Conservation (phyloP, 2,888 invertebrate genomes). For the Epinotia ramella region DNA sequence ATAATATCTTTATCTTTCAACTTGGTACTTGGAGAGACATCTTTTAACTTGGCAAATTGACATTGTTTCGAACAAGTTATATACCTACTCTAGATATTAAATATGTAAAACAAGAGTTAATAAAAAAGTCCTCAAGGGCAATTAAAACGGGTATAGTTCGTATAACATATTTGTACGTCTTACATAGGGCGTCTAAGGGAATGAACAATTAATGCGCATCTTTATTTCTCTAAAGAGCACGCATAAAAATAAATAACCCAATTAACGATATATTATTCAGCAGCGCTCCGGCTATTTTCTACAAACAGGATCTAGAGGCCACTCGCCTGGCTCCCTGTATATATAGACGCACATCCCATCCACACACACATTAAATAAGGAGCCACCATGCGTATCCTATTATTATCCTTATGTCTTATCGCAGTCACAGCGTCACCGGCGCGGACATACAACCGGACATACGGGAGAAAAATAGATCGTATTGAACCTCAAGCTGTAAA, state of each 20-base stretch:
- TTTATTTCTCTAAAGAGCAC: background rate
- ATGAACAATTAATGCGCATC: background rate
- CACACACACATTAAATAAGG: slow-evolving; percentile 8
- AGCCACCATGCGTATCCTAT: slow-evolving; percentile 18
- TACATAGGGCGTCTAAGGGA: background rate
- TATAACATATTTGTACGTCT: too few species aligned
- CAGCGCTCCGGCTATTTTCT: slow-evolving; percentile 13
- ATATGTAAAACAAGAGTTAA: too few species aligned
- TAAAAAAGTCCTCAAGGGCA: too few species aligned
- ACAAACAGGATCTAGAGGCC: slow-evolving; percentile 16
- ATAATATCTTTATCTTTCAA: too few species aligned
- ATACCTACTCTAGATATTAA: too few species aligned
- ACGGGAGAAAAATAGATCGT: slow-evolving; percentile 3
- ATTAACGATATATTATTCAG: background rate
- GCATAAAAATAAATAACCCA: background rate
- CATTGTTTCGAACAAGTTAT: too few species aligned
- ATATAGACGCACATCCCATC: slow-evolving; percentile 5
- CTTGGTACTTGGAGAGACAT: too few species aligned
- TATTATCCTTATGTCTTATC: slow-evolving; percentile 10
- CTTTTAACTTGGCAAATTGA: too few species aligned
- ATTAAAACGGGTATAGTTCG: too few species aligned
- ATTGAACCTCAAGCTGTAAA: background rate
- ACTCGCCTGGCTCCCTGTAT: background rate
- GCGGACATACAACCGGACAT: slow-evolving; percentile 12
- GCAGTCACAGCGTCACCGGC: slow-evolving; percentile 13